Evolutionary conservation across 2,113 vertebrate species (phyloP).

Genomic region (Charina bottae): DNA sequence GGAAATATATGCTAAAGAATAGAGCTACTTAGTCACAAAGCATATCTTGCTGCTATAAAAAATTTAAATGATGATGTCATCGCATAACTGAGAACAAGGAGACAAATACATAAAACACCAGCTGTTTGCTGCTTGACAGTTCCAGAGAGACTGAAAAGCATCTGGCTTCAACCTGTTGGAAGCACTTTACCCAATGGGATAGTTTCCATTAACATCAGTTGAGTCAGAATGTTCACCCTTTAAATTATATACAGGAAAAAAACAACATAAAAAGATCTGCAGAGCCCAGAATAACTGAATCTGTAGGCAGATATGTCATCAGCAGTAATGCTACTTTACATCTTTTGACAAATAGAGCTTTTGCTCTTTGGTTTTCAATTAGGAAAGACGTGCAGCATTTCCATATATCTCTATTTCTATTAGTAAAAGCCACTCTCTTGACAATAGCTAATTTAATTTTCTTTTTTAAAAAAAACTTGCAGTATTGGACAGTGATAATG

Average conservation of each 20-base stretch:
- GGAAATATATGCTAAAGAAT: slow-evolving; percentile 26
- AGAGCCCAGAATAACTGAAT: slow-evolving; percentile 4
- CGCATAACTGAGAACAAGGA: slow-evolving; percentile 35
- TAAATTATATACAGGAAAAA: not conserved
- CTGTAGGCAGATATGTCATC: not conserved
- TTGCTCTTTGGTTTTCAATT: slow-evolving; percentile 28
- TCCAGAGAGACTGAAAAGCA: slow-evolving; percentile 20
- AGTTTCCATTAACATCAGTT: slow-evolving; percentile 20
- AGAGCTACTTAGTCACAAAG: slow-evolving; percentile 33
- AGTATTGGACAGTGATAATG: not conserved
- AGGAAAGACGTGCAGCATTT: not conserved
- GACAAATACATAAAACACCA: slow-evolving; percentile 44
- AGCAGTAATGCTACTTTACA: slow-evolving; percentile 5
- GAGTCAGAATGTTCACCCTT: slow-evolving; percentile 28
- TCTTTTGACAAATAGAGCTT: slow-evolving; percentile 21
- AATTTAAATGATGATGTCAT: slow-evolving; percentile 37
- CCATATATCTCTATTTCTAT: slow-evolving; percentile 3
- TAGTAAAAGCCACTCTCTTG: slow-evolving; percentile 22
- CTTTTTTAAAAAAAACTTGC: not conserved
- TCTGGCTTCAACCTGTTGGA: slow-evolving; percentile 22
- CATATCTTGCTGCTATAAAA: slow-evolving; percentile 10
- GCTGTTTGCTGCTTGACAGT: slow-evolving; percentile 35
- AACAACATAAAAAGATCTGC: not conserved
- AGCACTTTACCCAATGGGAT: slow-evolving; percentile 9
- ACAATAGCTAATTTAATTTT: slow-evolving; percentile 10